Evolutionary conservation across 2,113 vertebrate genomes (phyloP).

Genomic region (Etia nguti): DNA sequence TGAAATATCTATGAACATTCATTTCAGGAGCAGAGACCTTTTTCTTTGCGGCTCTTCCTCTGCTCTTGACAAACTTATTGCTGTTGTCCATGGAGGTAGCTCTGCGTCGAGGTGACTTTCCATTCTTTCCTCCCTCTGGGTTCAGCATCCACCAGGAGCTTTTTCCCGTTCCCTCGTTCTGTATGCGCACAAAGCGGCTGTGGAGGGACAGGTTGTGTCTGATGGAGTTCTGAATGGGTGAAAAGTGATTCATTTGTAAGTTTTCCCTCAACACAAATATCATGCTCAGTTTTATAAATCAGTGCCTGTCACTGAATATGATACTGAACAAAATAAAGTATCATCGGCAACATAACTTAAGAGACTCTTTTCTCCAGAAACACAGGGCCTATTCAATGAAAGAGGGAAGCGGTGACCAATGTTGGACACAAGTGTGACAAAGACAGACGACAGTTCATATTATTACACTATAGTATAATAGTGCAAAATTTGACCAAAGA

Average conservation of each 20-base stretch:
- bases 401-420: neutral
- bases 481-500: neutral
- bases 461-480: neutral
- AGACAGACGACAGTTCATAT: neutral
- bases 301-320: neutral
- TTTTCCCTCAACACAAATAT: neutral
- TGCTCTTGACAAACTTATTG: slow-evolving; percentile 93
- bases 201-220: slow-evolving; percentile 96
- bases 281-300: neutral
- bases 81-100: slow-evolving; percentile 97
- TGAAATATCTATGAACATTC: neutral
- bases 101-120: slow-evolving; percentile 91
- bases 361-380: neutral
- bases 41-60: slow-evolving; percentile 92
- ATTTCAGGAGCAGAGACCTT: slow-evolving; percentile 69
- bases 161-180: slow-evolving; percentile 97
- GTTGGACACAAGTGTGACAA: neutral
- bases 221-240: slow-evolving; percentile 89
- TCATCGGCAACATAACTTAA: neutral
- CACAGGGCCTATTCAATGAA: neutral
- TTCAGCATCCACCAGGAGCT: slow-evolving; percentile 99
- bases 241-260: neutral
- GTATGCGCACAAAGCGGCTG: slow-evolving; percentile 94
- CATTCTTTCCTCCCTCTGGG: slow-evolving; percentile 92
- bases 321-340: neutral